phyloP scores from a whole-genome alignment of 2,113 vertebrate genomes.

The Apodemus sylvaticus region DNA sequence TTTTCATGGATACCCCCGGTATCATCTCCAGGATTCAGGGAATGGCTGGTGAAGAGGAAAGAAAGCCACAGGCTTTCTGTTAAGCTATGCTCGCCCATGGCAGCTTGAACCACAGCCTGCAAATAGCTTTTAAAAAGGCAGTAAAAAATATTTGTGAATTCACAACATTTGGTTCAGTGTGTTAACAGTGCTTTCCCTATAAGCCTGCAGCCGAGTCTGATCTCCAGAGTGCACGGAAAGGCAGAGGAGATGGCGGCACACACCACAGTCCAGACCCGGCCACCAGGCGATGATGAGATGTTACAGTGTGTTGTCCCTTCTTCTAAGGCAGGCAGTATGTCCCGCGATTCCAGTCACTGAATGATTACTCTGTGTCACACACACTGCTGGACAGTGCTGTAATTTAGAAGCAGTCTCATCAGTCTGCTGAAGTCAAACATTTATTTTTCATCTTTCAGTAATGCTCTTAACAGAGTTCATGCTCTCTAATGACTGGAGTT shows the following conservation, averaged over 20 bases:
- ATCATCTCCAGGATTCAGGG: neutral
- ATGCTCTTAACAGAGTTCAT: neutral
- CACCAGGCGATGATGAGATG: neutral
- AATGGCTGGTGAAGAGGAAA: neutral
- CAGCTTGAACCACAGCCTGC: neutral
- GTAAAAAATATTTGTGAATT: neutral
- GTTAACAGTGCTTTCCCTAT: neutral
- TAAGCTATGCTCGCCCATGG: neutral
- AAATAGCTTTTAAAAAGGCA: neutral
- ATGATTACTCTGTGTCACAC: neutral
- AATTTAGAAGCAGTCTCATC: conserved; percentile 17
- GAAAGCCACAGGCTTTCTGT: neutral
- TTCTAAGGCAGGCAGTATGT: neutral
- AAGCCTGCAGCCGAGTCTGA: neutral
- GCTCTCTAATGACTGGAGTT: neutral
- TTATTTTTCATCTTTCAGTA: neutral
- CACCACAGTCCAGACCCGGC: neutral
- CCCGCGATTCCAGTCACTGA: neutral
- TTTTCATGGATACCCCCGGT: neutral
- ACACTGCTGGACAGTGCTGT: neutral
- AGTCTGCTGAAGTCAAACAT: neutral
- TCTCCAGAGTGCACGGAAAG: neutral
- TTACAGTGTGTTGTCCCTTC: neutral
- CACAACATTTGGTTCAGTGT: neutral
- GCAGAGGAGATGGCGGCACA: neutral